A percentile compares a stretch with the other conserved stretches of the same genome.
Evolutionary conservation across 2,797 vertebrate species (phyloP).

Genomic region (Poeciliopsis gracilis): DNA sequence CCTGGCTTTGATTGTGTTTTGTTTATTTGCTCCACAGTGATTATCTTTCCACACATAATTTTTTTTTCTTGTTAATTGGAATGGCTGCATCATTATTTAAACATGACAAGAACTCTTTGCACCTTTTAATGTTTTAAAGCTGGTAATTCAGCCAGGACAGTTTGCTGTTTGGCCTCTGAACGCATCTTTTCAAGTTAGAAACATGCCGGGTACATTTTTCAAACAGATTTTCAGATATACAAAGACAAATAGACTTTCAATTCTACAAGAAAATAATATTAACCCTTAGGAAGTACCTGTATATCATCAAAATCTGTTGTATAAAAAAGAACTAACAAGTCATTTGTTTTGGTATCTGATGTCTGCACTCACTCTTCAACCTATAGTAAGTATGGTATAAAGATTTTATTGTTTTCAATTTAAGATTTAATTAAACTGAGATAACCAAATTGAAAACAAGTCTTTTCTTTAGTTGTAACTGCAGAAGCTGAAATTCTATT

Average conservation of each 20-base stretch:
- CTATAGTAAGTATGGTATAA: background rate
- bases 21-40: conserved; percentile 7
- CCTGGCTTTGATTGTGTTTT: conserved; percentile 17
- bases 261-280: conserved; percentile 6
- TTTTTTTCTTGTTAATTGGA: conserved; percentile 23
- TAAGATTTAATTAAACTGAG: conserved; percentile 8
- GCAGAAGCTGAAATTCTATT: conserved; percentile 9
- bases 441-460: conserved; percentile 20
- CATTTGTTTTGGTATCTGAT: background rate
- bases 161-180: conserved; percentile 12
- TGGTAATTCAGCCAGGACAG: conserved; percentile 12
- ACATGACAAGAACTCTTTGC: conserved; percentile 5
- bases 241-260: conserved; percentile 23
- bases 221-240: conserved; percentile 34
- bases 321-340: background rate
- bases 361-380: background rate
- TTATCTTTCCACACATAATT: conserved; percentile 17
- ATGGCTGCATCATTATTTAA: conserved; percentile 20
- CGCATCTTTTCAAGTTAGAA: conserved; percentile 21
- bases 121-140: conserved; percentile 7
- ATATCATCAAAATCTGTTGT: conserved; percentile 11
- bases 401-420: background rate
- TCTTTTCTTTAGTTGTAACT: conserved; percentile 17
- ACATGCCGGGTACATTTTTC: conserved; percentile 34
- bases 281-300: background rate